Evolutionary conservation across 1,140 invertebrate genomes (phyloP).

Genomic region (Piezodorus guildinii): DNA sequence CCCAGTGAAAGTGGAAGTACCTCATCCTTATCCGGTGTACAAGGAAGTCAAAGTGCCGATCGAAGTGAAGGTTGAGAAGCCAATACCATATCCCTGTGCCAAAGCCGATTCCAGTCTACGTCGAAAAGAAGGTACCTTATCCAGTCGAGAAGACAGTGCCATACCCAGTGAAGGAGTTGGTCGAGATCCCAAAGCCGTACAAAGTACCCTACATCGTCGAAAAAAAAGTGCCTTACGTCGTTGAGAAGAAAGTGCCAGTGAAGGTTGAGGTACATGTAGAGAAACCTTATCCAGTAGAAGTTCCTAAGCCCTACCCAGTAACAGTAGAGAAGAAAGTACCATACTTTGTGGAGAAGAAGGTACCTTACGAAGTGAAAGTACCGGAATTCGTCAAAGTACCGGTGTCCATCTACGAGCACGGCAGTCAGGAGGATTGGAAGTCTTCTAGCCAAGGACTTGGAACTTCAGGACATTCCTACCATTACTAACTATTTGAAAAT

Average conservation of each 20-base stretch:
- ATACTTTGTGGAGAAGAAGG: not conserved
- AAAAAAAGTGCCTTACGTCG: not conserved
- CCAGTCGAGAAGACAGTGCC: not conserved
- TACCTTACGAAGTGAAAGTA: not conserved
- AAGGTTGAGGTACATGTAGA: not conserved
- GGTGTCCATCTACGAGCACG: not conserved
- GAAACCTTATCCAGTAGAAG: not conserved
- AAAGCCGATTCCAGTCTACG: not conserved
- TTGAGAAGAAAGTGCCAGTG: not conserved
- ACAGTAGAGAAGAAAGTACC: not conserved
- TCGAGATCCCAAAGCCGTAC: not conserved
- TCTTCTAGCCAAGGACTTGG: no score
- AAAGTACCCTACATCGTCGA: not conserved
- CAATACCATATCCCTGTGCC: not conserved
- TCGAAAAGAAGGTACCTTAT: not conserved
- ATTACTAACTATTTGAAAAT: no score
- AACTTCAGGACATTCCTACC: no score
- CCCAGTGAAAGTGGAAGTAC: not conserved
- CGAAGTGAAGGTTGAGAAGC: not conserved
- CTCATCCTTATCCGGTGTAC: not conserved
- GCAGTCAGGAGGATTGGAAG: no score
- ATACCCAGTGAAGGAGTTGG: not conserved
- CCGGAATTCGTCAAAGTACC: not conserved
- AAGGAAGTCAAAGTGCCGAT: not conserved
- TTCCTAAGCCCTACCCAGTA: not conserved